Evolutionary conservation across 2,888 invertebrate genomes (phyloP).

Genomic region (Dusona sp.): DNA sequence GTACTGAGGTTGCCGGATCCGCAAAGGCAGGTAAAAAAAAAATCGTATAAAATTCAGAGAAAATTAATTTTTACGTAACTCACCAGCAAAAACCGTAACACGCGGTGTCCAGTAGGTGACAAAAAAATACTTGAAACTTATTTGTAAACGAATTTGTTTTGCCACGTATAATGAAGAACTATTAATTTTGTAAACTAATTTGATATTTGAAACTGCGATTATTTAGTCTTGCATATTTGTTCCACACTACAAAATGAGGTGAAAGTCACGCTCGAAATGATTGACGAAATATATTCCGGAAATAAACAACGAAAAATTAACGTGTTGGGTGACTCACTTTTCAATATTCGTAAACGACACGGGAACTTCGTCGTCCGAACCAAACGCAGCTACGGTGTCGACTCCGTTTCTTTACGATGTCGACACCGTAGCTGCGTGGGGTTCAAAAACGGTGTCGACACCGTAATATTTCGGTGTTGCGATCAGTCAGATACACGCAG

Average conservation of each 20-base stretch:
- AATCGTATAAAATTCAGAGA: background rate
- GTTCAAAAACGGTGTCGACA: too few species aligned
- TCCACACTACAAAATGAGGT: background rate
- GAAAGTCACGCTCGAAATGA: background rate
- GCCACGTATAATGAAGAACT: background rate
- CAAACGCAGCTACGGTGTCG: too few species aligned
- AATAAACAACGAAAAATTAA: background rate
- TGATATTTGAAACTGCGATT: background rate
- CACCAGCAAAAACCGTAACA: background rate
- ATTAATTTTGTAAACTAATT: background rate
- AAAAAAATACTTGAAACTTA: background rate
- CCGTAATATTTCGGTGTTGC: too few species aligned
- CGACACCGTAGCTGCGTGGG: too few species aligned
- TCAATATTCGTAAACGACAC: too few species aligned
- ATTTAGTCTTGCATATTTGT: background rate
- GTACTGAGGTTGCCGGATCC: too few species aligned
- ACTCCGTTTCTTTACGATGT: too few species aligned
- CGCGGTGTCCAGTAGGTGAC: background rate
- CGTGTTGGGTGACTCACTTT: background rate
- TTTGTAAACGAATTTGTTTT: background rate
- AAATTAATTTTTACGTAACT: background rate
- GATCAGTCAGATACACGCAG: too few species aligned
- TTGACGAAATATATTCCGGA: background rate
- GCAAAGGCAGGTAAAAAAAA: too few species aligned
- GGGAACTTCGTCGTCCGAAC: too few species aligned